phyloP scores from a whole-genome alignment of 2,113 vertebrate species.

The Rallus limicola region DNA sequence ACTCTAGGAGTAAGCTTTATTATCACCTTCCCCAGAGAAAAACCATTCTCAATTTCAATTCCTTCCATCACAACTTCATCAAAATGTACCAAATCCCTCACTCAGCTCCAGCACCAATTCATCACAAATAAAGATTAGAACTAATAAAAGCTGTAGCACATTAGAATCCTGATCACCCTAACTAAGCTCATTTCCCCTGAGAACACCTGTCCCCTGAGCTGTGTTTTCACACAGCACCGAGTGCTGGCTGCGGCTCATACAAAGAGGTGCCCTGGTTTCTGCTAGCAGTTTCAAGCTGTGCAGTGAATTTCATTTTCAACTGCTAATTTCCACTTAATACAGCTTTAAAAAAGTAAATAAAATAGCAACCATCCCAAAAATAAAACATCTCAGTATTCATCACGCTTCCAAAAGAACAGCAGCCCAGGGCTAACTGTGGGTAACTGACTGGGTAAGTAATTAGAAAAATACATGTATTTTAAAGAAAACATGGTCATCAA shows the following conservation, averaged over 20 bases:
- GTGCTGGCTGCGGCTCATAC: background rate
- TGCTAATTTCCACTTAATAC: background rate
- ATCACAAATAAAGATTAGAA: background rate
- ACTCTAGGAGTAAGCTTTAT: background rate
- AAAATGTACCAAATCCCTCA: background rate
- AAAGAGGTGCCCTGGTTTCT: background rate
- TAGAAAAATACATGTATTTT: rapidly evolving
- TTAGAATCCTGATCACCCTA: background rate
- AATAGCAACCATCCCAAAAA: background rate
- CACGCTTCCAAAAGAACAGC: background rate
- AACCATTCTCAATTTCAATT: background rate
- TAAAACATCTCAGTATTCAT: background rate
- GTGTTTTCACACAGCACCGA: background rate
- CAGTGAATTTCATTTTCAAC: background rate
- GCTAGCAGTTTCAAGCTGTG: background rate
- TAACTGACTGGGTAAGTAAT: background rate
- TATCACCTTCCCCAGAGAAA: background rate
- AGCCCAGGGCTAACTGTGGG: background rate
- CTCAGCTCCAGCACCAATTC: background rate
- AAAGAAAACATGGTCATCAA: background rate
- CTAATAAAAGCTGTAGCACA: background rate
- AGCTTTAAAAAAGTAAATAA: background rate
- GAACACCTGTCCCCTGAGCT: background rate
- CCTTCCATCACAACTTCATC: background rate
- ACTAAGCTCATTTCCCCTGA: background rate